Base-by-base conservation (phyloP, 2,113 vertebrate genomes). In the Gymnocephalus cernua region DNA sequence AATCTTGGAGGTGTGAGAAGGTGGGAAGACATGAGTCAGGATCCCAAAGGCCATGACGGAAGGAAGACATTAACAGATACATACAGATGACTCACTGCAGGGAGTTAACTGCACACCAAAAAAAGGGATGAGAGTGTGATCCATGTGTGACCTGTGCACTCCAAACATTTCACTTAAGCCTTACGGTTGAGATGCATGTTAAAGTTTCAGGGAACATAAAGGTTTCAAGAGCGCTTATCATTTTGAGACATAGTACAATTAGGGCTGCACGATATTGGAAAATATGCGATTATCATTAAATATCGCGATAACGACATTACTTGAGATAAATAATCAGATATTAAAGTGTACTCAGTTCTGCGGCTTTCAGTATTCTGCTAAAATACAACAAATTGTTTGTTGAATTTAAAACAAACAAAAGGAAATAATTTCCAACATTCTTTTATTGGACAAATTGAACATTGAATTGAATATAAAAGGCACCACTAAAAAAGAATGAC, bases 31-130 rank as follows among this genome's bases (percentile, higher is more conserved):
- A 75, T 83, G 77, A 84, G 71, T 89, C 80, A 84, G 51, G 25
- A 74, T 85, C 74, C 57, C 44, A 73, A 65, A 76, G 64, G 68
- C 38, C 48, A 4, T 64, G 62, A 85, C 56, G 25, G 62, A 69
- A 27, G 41, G 32, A 82, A 84, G 62, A 65, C 56, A 15, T 44
- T 51, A 18, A 18, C 29, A 73, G 64, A 83, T 65, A 47, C 64
- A 77, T 19, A 48, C 53, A 62, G 23, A 23, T 84, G 86, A 90
- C 53, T 88, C 85, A 87, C 23, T 80, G 68, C 10, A 69, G 73
- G 86, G 84, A 82, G 82, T 75, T 51, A 64, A 53, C 32, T 68
- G 35, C 44, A 5, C 32, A 80, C 44, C 44, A 61, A 3, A 77
- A 74, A 66, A 19, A 48, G n/a, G 58, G 45, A 79, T 67, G 59